phyloP scores from a whole-genome alignment of 1,140 invertebrate genomes.

The Wasmannia auropunctata region DNA sequence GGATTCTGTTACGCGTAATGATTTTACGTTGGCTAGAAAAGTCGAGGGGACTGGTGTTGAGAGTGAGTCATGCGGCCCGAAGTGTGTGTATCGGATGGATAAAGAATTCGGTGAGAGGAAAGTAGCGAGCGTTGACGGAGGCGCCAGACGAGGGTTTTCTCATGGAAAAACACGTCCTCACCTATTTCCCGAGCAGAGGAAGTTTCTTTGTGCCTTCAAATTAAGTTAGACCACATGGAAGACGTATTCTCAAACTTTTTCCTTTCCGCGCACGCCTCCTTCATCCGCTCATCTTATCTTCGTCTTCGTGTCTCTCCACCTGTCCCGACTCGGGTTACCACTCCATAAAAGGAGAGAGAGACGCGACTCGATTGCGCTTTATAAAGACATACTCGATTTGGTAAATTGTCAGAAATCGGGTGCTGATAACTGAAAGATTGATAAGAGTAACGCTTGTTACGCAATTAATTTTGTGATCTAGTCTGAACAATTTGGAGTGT shows the following conservation, averaged over 20 bases:
- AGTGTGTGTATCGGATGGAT: conserved; percentile 21
- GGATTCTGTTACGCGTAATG: not conserved
- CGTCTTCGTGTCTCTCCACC: conserved; percentile 16
- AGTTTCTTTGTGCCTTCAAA: conserved; percentile 75
- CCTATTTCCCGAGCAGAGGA: conserved; percentile 66
- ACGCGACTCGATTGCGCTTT: conserved; percentile 2
- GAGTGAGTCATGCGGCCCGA: not conserved
- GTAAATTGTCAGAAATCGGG: not conserved
- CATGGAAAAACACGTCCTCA: conserved; percentile 68
- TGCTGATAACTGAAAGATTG: not conserved
- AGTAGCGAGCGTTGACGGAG: conserved; percentile 51
- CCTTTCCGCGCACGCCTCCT: conserved; percentile 34
- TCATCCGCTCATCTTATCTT: conserved; percentile 48
- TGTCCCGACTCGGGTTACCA: not conserved
- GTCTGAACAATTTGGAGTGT: not conserved
- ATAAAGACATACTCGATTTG: conserved; percentile 13
- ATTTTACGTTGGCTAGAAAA: conserved; percentile 4
- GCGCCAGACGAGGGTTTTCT: conserved; percentile 57
- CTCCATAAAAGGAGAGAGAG: not conserved
- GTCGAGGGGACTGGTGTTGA: not conserved
- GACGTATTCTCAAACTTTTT: conserved; percentile 67
- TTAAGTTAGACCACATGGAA: conserved; percentile 70
- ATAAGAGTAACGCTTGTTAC: not conserved
- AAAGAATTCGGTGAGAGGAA: conserved; percentile 31
- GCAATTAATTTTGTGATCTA: not conserved